A percentile compares a stretch with the other conserved stretches of the same genome.
phyloP scores from a whole-genome alignment of 2,888 invertebrate genomes.

The Papilio demoleus region DNA sequence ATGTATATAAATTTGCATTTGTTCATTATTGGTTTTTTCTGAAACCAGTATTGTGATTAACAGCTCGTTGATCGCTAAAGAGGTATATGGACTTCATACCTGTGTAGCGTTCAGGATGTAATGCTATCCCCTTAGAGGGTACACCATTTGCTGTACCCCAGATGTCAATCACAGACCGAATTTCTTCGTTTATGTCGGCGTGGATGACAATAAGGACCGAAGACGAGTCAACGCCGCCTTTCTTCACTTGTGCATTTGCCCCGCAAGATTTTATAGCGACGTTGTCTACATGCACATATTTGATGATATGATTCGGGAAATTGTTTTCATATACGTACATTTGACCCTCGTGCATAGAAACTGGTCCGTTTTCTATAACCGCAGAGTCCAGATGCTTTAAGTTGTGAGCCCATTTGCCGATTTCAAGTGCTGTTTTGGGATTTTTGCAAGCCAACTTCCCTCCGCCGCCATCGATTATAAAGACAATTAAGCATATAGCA shows the following conservation, averaged over 20 bases:
- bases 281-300: conserved; percentile 71
- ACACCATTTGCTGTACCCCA: conserved; percentile 61
- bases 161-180: conserved; percentile 70
- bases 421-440: conserved; percentile 62
- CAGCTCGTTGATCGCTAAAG: conserved; percentile 54
- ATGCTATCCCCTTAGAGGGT: conserved; percentile 19
- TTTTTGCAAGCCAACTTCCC: conserved; percentile 61
- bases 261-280: conserved; percentile 69
- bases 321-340: conserved; percentile 72
- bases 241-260: conserved; percentile 61
- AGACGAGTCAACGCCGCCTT: conserved; percentile 63
- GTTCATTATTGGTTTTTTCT: conserved; percentile 13
- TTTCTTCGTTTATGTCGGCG: conserved; percentile 65
- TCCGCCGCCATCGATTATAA: conserved; percentile 45
- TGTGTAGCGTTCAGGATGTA: conserved; percentile 45
- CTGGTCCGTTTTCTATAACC: conserved; percentile 66
- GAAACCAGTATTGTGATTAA: conserved; percentile 61
- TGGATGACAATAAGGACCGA: conserved; percentile 66
- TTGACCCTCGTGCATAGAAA: conserved; percentile 66
- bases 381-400: conserved; percentile 67
- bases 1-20: conserved; percentile 16
- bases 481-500: conserved; percentile 41
- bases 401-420: conserved; percentile 62
- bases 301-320: conserved; percentile 65
- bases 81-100: conserved; percentile 58